phyloP scores from a whole-genome alignment of 2,113 vertebrate genomes.

The Ameiurus melas region DNA sequence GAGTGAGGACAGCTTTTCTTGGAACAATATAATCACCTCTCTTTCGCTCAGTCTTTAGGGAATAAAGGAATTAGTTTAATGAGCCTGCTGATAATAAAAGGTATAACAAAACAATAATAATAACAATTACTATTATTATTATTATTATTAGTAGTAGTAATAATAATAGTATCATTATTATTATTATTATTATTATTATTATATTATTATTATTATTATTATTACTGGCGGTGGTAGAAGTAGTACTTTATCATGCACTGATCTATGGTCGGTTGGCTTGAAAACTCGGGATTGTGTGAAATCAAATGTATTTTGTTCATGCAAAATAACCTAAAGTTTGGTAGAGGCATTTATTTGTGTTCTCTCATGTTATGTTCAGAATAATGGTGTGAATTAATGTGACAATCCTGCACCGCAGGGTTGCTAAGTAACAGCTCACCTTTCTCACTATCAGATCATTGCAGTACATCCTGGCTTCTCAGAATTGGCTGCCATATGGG shows the following conservation, averaged over 20 bases:
- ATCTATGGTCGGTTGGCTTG: not conserved
- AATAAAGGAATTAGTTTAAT: not conserved
- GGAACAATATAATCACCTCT: not conserved
- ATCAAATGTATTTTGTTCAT: not conserved
- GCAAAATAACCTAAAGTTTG: not conserved
- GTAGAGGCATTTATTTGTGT: not conserved
- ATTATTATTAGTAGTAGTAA: not conserved
- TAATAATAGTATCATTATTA: not conserved
- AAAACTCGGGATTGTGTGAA: not conserved
- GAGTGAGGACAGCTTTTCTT: not conserved
- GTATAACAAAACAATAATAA: not conserved
- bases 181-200: not conserved
- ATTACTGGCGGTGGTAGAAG: not conserved
- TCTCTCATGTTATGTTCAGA: not conserved
- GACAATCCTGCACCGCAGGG: not conserved
- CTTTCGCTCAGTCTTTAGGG: not conserved
- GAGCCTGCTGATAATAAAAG: not conserved
- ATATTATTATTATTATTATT: not conserved
- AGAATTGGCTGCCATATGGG: constrained; percentile 10
- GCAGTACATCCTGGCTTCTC: not conserved
- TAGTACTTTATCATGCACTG: not conserved
- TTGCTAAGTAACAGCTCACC: constrained; percentile 41
- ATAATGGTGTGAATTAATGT: constrained; percentile 26
- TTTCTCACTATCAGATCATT: constrained; percentile 1
- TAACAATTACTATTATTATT: too few species aligned